These are phyloP conservation scores for Cylloceria caligata DNA, from an alignment of 2,888 invertebrate species.

Conservation along the genomic window DNA sequence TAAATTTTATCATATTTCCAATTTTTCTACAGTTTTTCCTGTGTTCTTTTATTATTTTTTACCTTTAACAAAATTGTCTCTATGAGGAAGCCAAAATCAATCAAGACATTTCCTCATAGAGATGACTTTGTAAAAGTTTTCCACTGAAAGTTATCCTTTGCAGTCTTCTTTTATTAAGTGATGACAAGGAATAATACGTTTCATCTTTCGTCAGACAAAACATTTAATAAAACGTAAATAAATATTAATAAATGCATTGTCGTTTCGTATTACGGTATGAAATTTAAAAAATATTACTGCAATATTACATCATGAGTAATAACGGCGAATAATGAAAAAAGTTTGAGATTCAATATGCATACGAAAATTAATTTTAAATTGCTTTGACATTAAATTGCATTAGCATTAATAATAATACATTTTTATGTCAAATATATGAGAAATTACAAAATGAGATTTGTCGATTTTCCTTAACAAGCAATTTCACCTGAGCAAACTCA, in stretches of 20 bases:
- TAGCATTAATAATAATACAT: neutral
- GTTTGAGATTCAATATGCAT: neutral
- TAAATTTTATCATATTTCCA: no score
- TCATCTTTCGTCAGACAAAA: neutral
- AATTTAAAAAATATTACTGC: neutral
- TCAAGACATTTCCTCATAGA: no score
- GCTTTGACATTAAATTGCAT: neutral
- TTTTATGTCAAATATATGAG: constrained; percentile 25
- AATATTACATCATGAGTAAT: neutral
- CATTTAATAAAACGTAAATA: neutral
- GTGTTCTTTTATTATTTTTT: no score
- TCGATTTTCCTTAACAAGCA: constrained; percentile 64
- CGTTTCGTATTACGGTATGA: neutral
- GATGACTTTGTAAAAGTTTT: no score
- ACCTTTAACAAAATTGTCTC: no score
- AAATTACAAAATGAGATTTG: constrained; percentile 35
- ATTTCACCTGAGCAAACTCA: constrained; percentile 68
- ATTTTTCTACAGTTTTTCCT: no score
- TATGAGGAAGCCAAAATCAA: no score
- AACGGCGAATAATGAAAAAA: neutral
- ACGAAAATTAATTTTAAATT: neutral
- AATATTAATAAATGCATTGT: neutral
- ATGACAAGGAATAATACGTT: neutral
- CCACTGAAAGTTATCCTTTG: no score
- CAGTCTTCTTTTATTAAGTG: no score